Percentiles rank a stretch among this genome's conserved stretches.
Conservation (phyloP, 2,113 vertebrate species). For the Todiramphus saurophagus region DNA sequence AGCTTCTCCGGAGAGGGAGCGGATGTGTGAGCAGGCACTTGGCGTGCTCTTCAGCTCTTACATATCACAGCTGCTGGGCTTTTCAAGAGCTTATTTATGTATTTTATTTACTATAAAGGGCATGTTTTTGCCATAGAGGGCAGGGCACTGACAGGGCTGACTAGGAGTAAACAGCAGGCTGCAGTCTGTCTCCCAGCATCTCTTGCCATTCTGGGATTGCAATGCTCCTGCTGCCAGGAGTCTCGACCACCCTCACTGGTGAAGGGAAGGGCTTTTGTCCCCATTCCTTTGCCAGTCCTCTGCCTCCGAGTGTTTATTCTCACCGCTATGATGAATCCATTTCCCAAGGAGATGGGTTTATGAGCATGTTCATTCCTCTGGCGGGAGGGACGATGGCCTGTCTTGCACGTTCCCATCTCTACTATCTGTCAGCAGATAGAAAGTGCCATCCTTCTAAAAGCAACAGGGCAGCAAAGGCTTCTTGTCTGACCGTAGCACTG, state of each 20-base stretch:
- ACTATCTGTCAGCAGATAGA: not conserved
- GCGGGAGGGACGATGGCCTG: not conserved
- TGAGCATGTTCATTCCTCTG: not conserved
- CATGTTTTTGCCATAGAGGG: not conserved
- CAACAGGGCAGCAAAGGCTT: not conserved
- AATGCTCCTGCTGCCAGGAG: not conserved
- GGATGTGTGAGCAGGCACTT: not conserved
- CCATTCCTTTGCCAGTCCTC: not conserved
- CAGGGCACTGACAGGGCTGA: not conserved
- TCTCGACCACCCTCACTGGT: not conserved
- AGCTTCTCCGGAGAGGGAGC: not conserved
- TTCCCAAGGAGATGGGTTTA: not conserved
- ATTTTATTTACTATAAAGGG: not conserved
- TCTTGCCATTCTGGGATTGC: not conserved
- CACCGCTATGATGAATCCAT: not conserved
- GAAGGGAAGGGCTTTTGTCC: not conserved
- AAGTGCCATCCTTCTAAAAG: not conserved
- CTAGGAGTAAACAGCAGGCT: not conserved
- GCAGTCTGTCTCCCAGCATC: not conserved
- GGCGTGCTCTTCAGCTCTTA: not conserved
- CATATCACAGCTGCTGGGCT: not conserved
- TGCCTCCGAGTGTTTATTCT: not conserved
- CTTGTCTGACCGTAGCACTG: rapidly evolving
- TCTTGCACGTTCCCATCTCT: not conserved
- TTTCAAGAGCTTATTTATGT: not conserved